These are phyloP conservation scores for Rana temporaria DNA, from an alignment of 2,113 vertebrate genomes.

Conservation along the genomic window DNA sequence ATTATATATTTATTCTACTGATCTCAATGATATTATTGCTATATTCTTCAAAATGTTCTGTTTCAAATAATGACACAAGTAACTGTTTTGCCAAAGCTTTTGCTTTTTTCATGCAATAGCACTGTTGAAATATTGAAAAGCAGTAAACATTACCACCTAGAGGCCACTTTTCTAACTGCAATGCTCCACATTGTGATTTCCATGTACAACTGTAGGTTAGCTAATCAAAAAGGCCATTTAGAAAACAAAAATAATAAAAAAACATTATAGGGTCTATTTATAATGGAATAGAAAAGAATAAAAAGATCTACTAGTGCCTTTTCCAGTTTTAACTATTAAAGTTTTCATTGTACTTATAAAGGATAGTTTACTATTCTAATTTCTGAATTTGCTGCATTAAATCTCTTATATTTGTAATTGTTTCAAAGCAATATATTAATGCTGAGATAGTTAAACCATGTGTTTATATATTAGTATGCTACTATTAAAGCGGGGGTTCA, in stretches of 20 bases:
- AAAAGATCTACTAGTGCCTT: too few relatives aligned
- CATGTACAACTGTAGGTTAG: not conserved
- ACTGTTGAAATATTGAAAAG: constrained; percentile 49
- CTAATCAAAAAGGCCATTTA: not conserved
- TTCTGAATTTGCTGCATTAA: too few relatives aligned
- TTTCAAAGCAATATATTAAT: too few relatives aligned
- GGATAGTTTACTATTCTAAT: too few relatives aligned
- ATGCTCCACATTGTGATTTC: not conserved
- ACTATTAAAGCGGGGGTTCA: too few relatives aligned
- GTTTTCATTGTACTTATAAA: too few relatives aligned
- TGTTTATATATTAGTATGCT: too few relatives aligned
- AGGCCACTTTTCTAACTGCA: constrained; percentile 74
- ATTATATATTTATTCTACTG: too few relatives aligned
- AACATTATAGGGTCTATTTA: not conserved
- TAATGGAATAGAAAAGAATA: too few relatives aligned
- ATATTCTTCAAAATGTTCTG: constrained; percentile 24
- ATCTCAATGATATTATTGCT: not conserved
- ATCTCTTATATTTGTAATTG: too few relatives aligned
- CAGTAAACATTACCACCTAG: constrained; percentile 95
- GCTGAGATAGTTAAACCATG: too few relatives aligned
- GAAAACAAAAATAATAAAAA: not conserved
- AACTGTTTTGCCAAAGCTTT: constrained; percentile 20
- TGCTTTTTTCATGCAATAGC: constrained; percentile 20
- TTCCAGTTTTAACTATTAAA: too few relatives aligned
- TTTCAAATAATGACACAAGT: constrained; percentile 27